Percentiles rank a stretch among this genome's conserved stretches.
These are phyloP conservation scores for Pyrgilauda ruficollis DNA, from an alignment of 2,113 vertebrate species.

Conservation along the genomic window DNA sequence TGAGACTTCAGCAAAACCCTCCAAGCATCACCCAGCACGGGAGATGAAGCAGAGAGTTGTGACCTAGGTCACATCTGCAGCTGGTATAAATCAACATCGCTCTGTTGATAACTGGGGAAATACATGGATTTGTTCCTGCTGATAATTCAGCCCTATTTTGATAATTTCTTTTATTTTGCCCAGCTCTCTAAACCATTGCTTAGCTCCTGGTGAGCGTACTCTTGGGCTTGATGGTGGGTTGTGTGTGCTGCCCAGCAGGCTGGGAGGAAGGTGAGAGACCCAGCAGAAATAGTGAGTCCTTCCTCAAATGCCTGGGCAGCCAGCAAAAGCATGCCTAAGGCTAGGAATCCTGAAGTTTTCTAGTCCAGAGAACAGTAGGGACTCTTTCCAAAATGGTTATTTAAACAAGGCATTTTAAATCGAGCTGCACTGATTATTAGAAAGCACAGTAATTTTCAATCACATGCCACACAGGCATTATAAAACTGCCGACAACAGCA, in stretches of 20 bases:
- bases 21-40: not conserved
- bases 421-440: not conserved
- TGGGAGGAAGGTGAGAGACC: not conserved
- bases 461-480: not conserved
- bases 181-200: not conserved
- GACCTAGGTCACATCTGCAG: slow-evolving; percentile 1
- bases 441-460: not conserved
- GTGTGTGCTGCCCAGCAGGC: not conserved
- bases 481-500: not conserved
- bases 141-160: not conserved
- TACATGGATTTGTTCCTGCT: not conserved
- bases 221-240: not conserved
- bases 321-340: not conserved
- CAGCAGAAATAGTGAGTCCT: not conserved
- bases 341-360: not conserved
- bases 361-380: not conserved
- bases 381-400: not conserved
- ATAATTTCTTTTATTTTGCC: not conserved
- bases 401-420: slow-evolving; percentile 5
- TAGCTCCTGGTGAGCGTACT: not conserved
- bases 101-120: not conserved
- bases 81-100: slow-evolving; percentile 2
- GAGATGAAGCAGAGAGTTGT: not conserved
- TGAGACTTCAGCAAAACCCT: not conserved
- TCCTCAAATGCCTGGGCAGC: not conserved